These are phyloP conservation scores for Eufriesea mexicana DNA, from an alignment of 1,140 invertebrate species.

Conservation along the genomic window DNA sequence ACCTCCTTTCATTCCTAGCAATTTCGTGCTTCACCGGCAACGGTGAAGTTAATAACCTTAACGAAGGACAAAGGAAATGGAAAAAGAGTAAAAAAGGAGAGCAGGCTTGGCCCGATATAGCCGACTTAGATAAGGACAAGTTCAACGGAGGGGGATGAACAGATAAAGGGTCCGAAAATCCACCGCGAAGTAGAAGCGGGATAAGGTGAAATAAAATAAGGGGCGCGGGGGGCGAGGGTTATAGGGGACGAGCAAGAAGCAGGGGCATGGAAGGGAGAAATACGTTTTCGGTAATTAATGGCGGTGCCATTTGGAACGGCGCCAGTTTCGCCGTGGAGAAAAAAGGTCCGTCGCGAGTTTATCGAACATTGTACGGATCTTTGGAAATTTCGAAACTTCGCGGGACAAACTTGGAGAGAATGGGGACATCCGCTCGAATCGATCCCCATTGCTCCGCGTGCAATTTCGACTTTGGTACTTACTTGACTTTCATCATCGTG, in stretches of 20 bases:
- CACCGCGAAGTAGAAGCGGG: conserved; percentile 26
- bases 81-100: background rate
- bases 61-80: background rate
- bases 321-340: conserved; percentile 68
- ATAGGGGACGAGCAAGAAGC: conserved; percentile 51
- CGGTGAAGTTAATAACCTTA: background rate
- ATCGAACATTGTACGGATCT: conserved; percentile 61
- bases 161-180: conserved; percentile 46
- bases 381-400: conserved; percentile 60
- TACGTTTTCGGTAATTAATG: conserved; percentile 76
- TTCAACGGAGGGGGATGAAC: conserved; percentile 14
- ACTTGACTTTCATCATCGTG: conserved; percentile 93
- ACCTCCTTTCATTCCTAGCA: background rate
- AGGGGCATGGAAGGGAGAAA: conserved; percentile 58
- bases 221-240: conserved; percentile 40
- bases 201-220: conserved; percentile 62
- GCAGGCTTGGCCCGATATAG: background rate
- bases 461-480: conserved; percentile 68
- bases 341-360: conserved; percentile 72
- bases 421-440: background rate
- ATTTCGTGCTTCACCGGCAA: background rate
- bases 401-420: conserved; percentile 1
- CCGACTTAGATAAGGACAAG: conserved; percentile 58
- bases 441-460: background rate
- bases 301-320: conserved; percentile 70